These are phyloP conservation scores for Mesaphorura yosii DNA, from an alignment of 1,140 invertebrate genomes.

Conservation along the genomic window DNA sequence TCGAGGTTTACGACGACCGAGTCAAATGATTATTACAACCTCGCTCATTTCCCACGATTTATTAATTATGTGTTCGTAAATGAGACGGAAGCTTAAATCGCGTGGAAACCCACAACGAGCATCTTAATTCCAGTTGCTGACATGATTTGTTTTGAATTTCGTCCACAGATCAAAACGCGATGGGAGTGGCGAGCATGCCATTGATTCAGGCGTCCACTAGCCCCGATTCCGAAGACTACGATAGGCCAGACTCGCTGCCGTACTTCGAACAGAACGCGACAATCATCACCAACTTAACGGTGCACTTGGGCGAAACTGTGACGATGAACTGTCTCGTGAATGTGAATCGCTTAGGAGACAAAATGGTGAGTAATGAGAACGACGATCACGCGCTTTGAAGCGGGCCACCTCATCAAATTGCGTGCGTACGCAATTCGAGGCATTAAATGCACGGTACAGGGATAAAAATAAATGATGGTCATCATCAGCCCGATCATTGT, in stretches of 20 bases:
- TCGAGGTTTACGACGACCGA: too few relatives aligned
- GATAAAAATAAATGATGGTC: too few relatives aligned
- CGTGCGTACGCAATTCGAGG: too few relatives aligned
- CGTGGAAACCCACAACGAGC: neutral
- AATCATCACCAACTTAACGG: conserved; percentile 24
- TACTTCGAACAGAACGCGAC: conserved; percentile 26
- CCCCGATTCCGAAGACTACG: conserved; percentile 12
- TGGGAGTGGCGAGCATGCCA: neutral
- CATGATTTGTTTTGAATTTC: neutral
- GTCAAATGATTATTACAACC: too few relatives aligned
- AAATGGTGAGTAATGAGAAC: conserved; percentile 22
- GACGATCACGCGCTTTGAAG: too few relatives aligned
- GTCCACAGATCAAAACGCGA: neutral
- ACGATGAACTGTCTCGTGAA: conserved; percentile 27
- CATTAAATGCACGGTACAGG: too few relatives aligned
- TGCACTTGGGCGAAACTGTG: conserved; percentile 29
- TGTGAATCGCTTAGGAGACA: conserved; percentile 28
- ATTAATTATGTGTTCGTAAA: neutral
- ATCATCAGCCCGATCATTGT: too few relatives aligned
- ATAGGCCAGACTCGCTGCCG: conserved; percentile 21
- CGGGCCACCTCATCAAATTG: too few relatives aligned
- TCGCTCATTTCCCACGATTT: conserved; percentile 6
- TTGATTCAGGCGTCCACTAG: neutral
- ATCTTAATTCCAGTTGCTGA: neutral
- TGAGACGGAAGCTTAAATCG: neutral